Base-by-base conservation (phyloP, 2,888 invertebrate genomes). In the Pristionchus entomophagus region DNA sequence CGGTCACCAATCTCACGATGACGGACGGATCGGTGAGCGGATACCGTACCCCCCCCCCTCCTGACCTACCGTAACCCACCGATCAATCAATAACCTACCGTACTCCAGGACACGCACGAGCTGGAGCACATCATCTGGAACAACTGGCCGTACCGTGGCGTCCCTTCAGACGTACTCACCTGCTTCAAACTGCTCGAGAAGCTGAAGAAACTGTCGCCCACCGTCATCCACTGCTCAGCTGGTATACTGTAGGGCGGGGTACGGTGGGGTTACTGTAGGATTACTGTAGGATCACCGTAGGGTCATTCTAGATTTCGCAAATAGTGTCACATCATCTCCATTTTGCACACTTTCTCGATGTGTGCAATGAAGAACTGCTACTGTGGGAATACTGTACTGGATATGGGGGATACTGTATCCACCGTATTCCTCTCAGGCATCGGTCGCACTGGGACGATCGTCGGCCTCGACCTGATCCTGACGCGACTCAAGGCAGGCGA, bases 1-100 rank as follows among this genome's bases (percentile, higher is more conserved):
- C 89, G 8, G 35, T 87, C 14, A 89, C 87, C 45, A 86, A 86
- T 59, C 81, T 91, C 12, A 85, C 87, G 10, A 14, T 91, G 14
- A 87, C 87, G 3, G 87, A 88, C 56, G 88, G 80, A 77, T 26
- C n/a, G 77, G 77, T 77, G 29, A 29, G n/a, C n/a, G n/a, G n/a
- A n/a, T n/a, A n/a, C n/a, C n/a, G 56, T 45, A 45, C 45, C 45
- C 8, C 45, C 45, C 45, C 45, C 45, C 45, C 14, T n/a, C n/a
- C n/a, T n/a, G n/a, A 14, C 8, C 22, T 22, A 59, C 59, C 8
- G 59, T 26, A 59, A 17, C 32, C 35, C 59, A 59, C 22, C 26
- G 6, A 59, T 14, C 45, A 17, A 12, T n/a, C 59, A 59, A 59
- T 59, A 6, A 59, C 45, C 45, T 45, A 45, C 45, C 45, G 45